These are phyloP conservation scores for Cephalopholis sonnerati DNA, from an alignment of 2,113 vertebrate species.

Conservation along the genomic window DNA sequence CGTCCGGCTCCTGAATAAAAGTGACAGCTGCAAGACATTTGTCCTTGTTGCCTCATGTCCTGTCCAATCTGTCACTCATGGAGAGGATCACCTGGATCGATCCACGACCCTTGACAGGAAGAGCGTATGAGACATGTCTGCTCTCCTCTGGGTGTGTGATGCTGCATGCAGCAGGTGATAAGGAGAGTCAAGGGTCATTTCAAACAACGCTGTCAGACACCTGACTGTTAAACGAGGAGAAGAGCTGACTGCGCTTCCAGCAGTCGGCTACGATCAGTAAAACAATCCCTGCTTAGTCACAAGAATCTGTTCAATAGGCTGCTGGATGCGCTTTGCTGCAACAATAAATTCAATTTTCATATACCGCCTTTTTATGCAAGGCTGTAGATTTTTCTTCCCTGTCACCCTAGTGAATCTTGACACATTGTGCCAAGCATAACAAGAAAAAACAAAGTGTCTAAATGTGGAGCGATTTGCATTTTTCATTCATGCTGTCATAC, in stretches of 20 bases:
- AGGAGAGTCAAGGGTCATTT: constrained; percentile 32
- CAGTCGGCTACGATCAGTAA: background rate
- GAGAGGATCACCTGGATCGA: constrained; percentile 45
- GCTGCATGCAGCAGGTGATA: constrained; percentile 14
- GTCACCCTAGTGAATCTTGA: constrained; percentile 41
- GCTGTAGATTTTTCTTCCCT: background rate
- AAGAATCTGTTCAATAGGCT: constrained; percentile 6
- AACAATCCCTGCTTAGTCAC: constrained; percentile 7
- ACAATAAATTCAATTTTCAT: constrained; percentile 30
- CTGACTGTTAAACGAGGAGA: constrained; percentile 22
- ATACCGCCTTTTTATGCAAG: constrained; percentile 1
- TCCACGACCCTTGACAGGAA: constrained; percentile 23
- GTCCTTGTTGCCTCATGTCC: constrained; percentile 28
- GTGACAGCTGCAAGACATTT: constrained; percentile 51
- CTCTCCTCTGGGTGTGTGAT: constrained; percentile 13
- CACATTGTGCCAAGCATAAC: constrained; percentile 43
- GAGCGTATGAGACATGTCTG: constrained; percentile 2
- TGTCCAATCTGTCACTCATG: constrained; percentile 52
- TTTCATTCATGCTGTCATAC: constrained; percentile 38
- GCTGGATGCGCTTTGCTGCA: constrained; percentile 19
- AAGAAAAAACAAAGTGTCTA: constrained; percentile 47
- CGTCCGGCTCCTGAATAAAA: constrained; percentile 45
- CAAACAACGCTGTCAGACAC: background rate
- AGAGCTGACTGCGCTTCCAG: background rate
- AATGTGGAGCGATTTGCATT: constrained; percentile 57